Evolutionary conservation across 2,797 vertebrate genomes (phyloP).

Genomic region (Buceros bicornis): DNA sequence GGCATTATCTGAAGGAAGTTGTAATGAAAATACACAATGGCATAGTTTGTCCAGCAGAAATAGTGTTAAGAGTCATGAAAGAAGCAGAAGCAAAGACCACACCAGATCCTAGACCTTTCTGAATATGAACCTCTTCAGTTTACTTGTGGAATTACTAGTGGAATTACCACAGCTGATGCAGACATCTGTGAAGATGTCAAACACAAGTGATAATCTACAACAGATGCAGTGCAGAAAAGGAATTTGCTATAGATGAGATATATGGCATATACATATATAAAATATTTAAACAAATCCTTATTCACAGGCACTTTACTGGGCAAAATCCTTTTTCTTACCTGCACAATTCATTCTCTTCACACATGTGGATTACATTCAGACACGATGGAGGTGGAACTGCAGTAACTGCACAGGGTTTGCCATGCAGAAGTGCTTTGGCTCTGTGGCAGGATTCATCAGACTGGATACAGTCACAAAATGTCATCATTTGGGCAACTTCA

Average conservation of each 20-base stretch:
- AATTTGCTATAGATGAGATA: neutral
- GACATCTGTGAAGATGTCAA: neutral
- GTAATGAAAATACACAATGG: neutral
- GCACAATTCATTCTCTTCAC: constrained; percentile 80
- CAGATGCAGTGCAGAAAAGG: neutral
- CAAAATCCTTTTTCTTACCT: constrained; percentile 74
- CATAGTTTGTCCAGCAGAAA: constrained; percentile 2
- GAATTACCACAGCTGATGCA: neutral
- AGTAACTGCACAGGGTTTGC: constrained; percentile 79
- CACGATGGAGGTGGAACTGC: constrained; percentile 77
- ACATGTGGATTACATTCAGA: constrained; percentile 79
- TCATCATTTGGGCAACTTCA: constrained; percentile 86
- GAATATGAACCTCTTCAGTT: neutral
- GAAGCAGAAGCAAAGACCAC: neutral
- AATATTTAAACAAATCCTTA: neutral
- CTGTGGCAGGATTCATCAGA: constrained; percentile 84
- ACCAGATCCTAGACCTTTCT: neutral
- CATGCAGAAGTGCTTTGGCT: constrained; percentile 84
- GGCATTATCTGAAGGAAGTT: neutral
- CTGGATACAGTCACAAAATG: constrained; percentile 87
- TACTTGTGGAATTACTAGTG: neutral
- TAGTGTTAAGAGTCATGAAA: neutral
- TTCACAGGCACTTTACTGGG: neutral
- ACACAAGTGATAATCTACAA: neutral
- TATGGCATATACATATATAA: neutral